Evolutionary conservation across 2,888 invertebrate genomes (phyloP), one percentile per base, ranked within the genome.

Genomic region (Cristatella mucedo): DNA sequence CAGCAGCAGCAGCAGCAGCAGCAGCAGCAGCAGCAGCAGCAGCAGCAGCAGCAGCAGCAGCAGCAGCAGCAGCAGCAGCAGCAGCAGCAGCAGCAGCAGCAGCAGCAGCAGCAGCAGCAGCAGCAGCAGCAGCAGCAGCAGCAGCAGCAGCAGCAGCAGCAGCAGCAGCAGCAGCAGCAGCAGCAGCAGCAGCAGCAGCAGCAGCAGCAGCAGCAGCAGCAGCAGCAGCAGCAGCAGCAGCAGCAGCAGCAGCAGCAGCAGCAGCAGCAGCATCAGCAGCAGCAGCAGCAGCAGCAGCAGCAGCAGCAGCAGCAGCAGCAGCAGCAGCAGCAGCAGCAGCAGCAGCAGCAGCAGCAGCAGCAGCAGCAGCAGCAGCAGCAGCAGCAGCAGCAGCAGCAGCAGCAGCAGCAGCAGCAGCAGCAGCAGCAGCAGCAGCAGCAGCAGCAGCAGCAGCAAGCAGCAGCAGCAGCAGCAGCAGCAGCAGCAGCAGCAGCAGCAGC

Each of bases 1-100:
- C 26, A 26, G 26, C 26, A 26, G 26, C 26, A 26, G 26, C 26
- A 26, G 26, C 26, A 26, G 26, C 26, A 26, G 26, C 26, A 26
- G 26, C 26, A 26, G 26, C 26, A 26, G 26, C 26, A 26, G 26
- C 26, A 26, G 26, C 26, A 26, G 26, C 26, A 26, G 26, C 26
- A 26, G 26, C 26, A 26, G 26, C 26, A 26, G 26, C 26, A 26
- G 26, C 26, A 26, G 26, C 26, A 26, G 26, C 26, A 26, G 26
- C 26, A 26, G 26, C 26, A 26, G 26, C 26, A 26, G 26, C 26
- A 26, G 26, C 26, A 26, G 26, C 26, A 26, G 26, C 26, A 26
- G 26, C 26, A 26, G 26, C 26, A 26, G 26, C 26, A 26, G 26
- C 26, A 26, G 26, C 26, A 26, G 26, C 26, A 26, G 26, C 26